Evolutionary conservation across 2,797 vertebrate genomes (phyloP).

Genomic region (Dendrocincla fuliginosa): DNA sequence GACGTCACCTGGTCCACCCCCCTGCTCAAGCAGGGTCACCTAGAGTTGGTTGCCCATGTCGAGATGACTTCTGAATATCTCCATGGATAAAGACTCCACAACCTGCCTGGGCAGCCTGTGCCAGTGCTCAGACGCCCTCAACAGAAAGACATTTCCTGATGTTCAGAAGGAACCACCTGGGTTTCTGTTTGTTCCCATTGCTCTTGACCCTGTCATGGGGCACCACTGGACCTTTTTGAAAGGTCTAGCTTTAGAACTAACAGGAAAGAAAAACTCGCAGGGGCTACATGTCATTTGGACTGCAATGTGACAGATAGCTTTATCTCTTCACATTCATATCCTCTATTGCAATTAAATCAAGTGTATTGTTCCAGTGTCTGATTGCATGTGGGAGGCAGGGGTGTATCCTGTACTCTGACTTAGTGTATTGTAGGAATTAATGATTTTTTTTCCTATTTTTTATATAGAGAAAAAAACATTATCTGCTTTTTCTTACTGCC

Average conservation of each 20-base stretch:
- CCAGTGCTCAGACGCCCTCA: neutral
- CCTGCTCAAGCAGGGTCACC: neutral
- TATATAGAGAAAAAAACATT: neutral
- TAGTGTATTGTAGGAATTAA: neutral
- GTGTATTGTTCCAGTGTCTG: neutral
- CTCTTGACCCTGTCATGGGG: neutral
- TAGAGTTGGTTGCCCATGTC: accelerated
- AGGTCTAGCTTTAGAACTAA: neutral
- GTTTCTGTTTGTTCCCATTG: neutral
- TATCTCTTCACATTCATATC: neutral
- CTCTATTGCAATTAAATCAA: neutral
- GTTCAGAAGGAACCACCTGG: neutral
- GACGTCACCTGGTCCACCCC: neutral
- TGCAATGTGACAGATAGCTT: neutral
- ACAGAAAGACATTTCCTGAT: neutral
- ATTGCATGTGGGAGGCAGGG: neutral
- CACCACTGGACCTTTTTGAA: neutral
- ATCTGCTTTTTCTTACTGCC: neutral
- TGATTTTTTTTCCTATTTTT: neutral
- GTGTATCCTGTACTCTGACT: neutral
- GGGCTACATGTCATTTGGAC: neutral
- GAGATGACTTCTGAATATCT: neutral
- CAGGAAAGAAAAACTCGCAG: neutral
- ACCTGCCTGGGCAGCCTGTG: neutral
- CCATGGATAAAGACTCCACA: neutral